Percentiles rank a stretch among this genome's conserved stretches.
phyloP scores from a whole-genome alignment of 2,888 invertebrate species.

The Selenia dentaria region DNA sequence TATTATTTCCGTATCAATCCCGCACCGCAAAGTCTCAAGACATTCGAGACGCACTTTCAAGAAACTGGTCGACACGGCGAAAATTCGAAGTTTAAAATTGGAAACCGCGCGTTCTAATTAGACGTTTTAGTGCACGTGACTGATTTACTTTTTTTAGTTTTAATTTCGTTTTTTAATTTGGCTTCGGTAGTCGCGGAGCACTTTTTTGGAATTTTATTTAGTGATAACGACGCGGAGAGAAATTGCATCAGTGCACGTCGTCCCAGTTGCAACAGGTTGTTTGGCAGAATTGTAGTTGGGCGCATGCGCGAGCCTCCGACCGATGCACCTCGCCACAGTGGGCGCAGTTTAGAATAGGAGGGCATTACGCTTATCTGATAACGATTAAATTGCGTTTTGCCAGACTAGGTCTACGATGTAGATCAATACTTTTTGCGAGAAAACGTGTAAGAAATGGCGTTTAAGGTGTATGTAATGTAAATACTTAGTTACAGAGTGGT shows the following conservation, averaged over 20 bases:
- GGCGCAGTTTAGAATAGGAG: conserved; percentile 37
- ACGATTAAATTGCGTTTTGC: conserved; percentile 10
- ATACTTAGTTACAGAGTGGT: no score
- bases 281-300: conserved; percentile 54
- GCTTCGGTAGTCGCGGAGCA: conserved; percentile 27
- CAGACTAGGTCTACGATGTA: neutral
- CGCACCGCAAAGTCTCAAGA: conserved; percentile 61
- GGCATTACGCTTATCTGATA: conserved; percentile 13
- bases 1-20: conserved; percentile 57
- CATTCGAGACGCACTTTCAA: conserved; percentile 58
- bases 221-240: conserved; percentile 58
- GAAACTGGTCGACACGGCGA: conserved; percentile 39
- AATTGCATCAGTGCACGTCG: conserved; percentile 80
- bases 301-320: conserved; percentile 65
- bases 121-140: conserved; percentile 24
- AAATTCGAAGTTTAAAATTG: conserved; percentile 38
- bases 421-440: neutral
- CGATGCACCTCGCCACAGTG: conserved; percentile 70
- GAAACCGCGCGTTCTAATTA: conserved; percentile 28
- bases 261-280: conserved; percentile 81
- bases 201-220: conserved; percentile 51
- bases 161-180: conserved; percentile 23
- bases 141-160: conserved; percentile 34
- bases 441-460: neutral
- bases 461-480: no score